Evolutionary conservation across 2,888 invertebrate species (phyloP), one percentile per base, ranked within the genome.

Genomic region (Pimpla rufipes): DNA sequence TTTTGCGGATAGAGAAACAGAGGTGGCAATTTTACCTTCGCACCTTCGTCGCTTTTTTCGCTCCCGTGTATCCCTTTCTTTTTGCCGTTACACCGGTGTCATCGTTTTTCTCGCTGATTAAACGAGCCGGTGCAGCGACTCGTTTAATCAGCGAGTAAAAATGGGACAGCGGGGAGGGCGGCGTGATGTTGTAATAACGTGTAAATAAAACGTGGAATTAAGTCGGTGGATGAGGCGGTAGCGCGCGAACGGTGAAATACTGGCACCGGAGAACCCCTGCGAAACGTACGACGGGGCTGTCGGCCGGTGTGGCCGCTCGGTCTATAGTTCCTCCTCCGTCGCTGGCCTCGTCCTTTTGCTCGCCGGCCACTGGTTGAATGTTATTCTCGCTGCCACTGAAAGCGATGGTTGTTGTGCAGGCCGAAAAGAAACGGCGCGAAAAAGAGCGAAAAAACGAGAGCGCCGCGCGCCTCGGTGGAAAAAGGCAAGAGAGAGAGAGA

Each of bases 291-390:
- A 52, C 64, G 16, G 18, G 45, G 47, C 59, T 18, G 73, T 57
- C 45, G 59, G 11, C 45, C 40, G 6, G 21, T 6, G 66, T 55
- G 35, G 45, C 40, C 3, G 45, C 21, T 57, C 59, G 71, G 11
- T 73, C 66, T 66, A 57, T 59, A 73, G 42, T 67, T 77, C 40
- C 52, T 23, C 45, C 47, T 42, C 29, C 55, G 40, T 52, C 59
- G 67, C 35, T 73, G 67, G 74, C 62, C 50, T 74, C 47, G 18
- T 37, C 45, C 42, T 42, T 62, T 50, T 50, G 23, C 59, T 50
- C 62, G 81, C 74, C 84, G 82, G 81, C 88, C 88, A 88, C 88
- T 88, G 88, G 88, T 88, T 88, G 88, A 88, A 88, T 86, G 87
- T 84, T 86, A 85, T 84, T 86, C 78, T 83, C 85, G 66, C 76